Evolutionary conservation across 2,113 vertebrate genomes (phyloP), one percentile per base, ranked within the genome.

Genomic region (Menura novaehollandiae): DNA sequence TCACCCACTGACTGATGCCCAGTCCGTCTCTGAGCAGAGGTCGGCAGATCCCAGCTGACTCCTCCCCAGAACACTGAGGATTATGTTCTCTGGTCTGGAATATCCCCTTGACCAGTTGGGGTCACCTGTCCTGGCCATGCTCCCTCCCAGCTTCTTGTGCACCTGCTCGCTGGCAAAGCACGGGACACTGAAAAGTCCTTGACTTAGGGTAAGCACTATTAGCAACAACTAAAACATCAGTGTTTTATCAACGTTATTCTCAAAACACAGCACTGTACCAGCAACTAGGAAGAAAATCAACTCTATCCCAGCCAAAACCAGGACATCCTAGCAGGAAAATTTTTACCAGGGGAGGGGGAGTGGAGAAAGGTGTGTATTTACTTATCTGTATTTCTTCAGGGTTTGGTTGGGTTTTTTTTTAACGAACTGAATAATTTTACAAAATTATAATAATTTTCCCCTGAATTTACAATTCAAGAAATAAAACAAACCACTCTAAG

Each of bases 71-170:
- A 5, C 16, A 4, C 37, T 6, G 52, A 28, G 33, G 6, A 30
- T 60, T 20, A 0, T 8, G 20, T 39, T 53, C 46, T 39, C n/a
- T 24, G 60, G 11, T 53, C 24, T 89, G 62, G 39, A 59, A 30
- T 39, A 59, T 53, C 13, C 2, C 78, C 28, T 39, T 6, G 78
- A 28, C n/a, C 28, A 11, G 39, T 2, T 46, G 3, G 3, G 51
- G 7, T 30, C 53, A 46, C 23, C 24, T n/a, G 4, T 0, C 52
- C 59, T 37, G 32, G 32, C 32, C 22, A 0, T 33, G 43, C 51
- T 33, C 46, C 35, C 15, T n/a, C 15, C 28, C 9, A 39, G 33
- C 28, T 52, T 17, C 15, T 21, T 44, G 60, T 24, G 37, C 53
- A 21, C 46, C 59, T 75, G 52, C 52, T 60, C 28, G 1, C 33